phyloP scores from a whole-genome alignment of 2,888 invertebrate species.

The Cephus runcator region DNA sequence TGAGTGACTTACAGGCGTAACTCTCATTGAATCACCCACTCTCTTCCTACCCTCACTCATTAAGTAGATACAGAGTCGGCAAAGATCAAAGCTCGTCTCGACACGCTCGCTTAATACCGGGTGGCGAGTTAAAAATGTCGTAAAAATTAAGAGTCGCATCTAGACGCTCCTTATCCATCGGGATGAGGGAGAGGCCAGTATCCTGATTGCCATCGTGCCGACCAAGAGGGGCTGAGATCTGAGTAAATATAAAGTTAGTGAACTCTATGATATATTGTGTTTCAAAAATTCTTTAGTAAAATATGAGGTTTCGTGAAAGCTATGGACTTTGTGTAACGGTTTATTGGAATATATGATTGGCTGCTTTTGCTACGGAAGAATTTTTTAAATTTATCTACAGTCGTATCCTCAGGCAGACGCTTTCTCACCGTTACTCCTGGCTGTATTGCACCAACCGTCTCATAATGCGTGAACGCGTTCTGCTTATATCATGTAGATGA shows the following conservation, averaged over 20 bases:
- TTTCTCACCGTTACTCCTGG: neutral
- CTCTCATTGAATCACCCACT: neutral
- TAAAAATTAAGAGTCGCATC: constrained; percentile 40
- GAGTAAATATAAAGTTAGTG: neutral
- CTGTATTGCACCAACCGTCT: neutral
- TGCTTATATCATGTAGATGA: neutral
- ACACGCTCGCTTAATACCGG: constrained; percentile 59
- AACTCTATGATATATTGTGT: neutral
- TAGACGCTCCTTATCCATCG: neutral
- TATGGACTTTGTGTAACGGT: neutral
- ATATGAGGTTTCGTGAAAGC: neutral
- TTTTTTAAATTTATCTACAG: neutral
- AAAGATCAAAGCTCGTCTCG: constrained; percentile 58
- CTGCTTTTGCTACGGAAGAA: neutral
- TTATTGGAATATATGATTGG: neutral
- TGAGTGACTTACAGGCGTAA: neutral
- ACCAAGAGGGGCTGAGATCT: neutral
- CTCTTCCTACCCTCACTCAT: constrained; percentile 42
- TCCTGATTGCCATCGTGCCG: neutral
- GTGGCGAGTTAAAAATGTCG: constrained; percentile 62
- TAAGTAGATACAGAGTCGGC: constrained; percentile 57
- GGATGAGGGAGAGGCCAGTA: neutral
- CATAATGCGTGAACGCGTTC: neutral
- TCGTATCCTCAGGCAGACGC: neutral
- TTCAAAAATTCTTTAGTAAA: neutral